Evolutionary conservation across 2,797 vertebrate species (phyloP).

Genomic region (Helostoma temminkii): DNA sequence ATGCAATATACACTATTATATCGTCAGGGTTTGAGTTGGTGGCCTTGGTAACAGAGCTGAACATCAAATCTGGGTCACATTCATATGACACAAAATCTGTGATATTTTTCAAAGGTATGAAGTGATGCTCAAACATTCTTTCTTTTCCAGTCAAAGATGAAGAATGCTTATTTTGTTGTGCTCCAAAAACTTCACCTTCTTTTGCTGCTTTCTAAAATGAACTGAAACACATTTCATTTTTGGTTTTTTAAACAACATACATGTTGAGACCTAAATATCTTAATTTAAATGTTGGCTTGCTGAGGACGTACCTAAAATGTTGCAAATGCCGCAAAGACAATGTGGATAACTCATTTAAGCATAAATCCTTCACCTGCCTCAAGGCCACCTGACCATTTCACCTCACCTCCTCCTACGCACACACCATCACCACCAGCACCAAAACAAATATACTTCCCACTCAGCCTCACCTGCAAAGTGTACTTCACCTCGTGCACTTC

Average conservation of each 20-base stretch:
- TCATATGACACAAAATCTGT: conserved; percentile 45
- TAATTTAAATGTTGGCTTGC: neutral
- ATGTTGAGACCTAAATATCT: neutral
- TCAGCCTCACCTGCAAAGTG: conserved; percentile 45
- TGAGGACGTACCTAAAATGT: neutral
- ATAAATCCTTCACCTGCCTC: conserved; percentile 63
- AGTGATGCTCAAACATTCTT: conserved; percentile 15
- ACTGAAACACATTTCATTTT: neutral
- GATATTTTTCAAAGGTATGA: conserved; percentile 40
- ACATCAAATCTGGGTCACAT: conserved; percentile 61
- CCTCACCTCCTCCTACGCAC: conserved; percentile 10
- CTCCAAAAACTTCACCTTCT: neutral
- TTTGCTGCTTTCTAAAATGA: neutral
- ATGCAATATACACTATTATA: conserved; percentile 55
- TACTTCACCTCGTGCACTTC: conserved; percentile 42
- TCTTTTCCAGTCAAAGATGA: neutral
- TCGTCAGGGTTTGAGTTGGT: conserved; percentile 44
- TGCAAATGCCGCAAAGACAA: conserved; percentile 34
- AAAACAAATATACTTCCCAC: conserved; percentile 56
- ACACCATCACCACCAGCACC: neutral
- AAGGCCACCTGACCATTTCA: conserved; percentile 55
- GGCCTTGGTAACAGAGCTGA: conserved; percentile 67
- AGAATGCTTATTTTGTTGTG: neutral
- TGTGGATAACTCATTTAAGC: conserved; percentile 38
- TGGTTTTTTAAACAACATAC: conserved; percentile 2